Percentiles rank a stretch among this genome's conserved stretches.
Conservation (phyloP, 1,140 invertebrate species). For the Drosophila nasuta region DNA sequence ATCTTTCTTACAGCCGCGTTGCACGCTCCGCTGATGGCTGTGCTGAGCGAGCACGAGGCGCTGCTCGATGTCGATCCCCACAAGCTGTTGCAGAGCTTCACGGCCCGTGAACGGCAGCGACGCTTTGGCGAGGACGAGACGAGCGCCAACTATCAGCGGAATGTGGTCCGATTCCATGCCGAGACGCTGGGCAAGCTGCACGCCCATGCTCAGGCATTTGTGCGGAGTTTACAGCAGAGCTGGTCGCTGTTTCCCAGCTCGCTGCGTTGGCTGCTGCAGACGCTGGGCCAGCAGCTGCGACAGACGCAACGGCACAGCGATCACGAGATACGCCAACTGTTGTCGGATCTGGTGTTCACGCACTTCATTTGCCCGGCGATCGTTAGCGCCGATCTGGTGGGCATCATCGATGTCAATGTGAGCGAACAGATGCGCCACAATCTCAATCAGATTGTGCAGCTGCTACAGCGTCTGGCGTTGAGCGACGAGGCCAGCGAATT, state of each 20-base stretch:
- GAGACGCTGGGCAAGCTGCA: slow-evolving; percentile 93
- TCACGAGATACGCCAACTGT: slow-evolving; percentile 91
- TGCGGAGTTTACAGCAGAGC: slow-evolving; percentile 93
- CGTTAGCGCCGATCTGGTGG: slow-evolving; percentile 97
- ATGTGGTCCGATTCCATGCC: slow-evolving; percentile 90
- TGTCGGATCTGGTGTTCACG: slow-evolving; percentile 96
- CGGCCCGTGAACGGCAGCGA: slow-evolving; percentile 82
- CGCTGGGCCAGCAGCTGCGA: slow-evolving; percentile 90
- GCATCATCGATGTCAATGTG: slow-evolving; percentile 97
- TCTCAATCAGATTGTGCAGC: slow-evolving; percentile 95
- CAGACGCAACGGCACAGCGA: slow-evolving; percentile 87
- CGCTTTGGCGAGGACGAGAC: slow-evolving; percentile 90
- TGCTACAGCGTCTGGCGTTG: slow-evolving; percentile 95
- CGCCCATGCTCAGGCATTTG: slow-evolving; percentile 92
- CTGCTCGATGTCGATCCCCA: slow-evolving; percentile 97
- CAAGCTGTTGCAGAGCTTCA: slow-evolving; percentile 89
- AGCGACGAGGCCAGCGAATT: slow-evolving; percentile 93
- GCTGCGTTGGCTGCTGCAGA: slow-evolving; percentile 91
- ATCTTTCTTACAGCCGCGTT: slow-evolving; percentile 97
- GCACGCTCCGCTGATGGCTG: slow-evolving; percentile 94
- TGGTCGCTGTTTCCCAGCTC: slow-evolving; percentile 96
- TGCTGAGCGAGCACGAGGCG: slow-evolving; percentile 97
- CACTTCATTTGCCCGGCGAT: slow-evolving; percentile 98
- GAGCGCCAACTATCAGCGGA: slow-evolving; percentile 89
- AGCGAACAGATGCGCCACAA: slow-evolving; percentile 96